Base-by-base conservation (phyloP, 2,113 vertebrate species). In the Perognathus longimembris region DNA sequence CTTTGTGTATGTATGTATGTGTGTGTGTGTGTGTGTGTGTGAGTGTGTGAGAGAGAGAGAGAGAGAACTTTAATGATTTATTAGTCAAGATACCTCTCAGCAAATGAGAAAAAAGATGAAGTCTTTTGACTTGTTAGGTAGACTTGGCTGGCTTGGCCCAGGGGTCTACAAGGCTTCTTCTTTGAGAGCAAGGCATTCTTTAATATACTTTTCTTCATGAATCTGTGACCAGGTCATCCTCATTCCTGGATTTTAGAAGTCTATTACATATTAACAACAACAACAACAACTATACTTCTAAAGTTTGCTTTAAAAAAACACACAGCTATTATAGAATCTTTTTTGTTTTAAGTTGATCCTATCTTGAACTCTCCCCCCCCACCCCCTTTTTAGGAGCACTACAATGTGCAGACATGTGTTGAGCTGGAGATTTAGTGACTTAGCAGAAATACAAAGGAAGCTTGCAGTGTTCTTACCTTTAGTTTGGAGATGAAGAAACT, bases 271-370 rank as follows among this genome's bases (percentile, higher is more conserved):
- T 90, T 17, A 7, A 45, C 6, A 45, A 45, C 6, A 45, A 45
- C 11, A 6, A 6, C 45, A 88, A 96, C 88, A 94, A 84, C 28
- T 50, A 20, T 85, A 42, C 79, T 67, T 92, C 34, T 66, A 83
- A 91, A 83, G 77, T 92, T 94, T 90, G 67, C 67, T 92, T 95
- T 95, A 21, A 67, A 75, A 96, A n/a, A n/a, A n/a, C 95, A 40
- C 64, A 94, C 93, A 95, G 73, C 75, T 95, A 85, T 89, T 89
- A 88, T 64, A 34, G 42, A 74, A 45, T 11, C 32, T 70, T 70
- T 89, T 82, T 70, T 89, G 24, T 67, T 96, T 93, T 80, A 95
- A 94, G 94, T 93, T 63, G 34, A 77, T 85, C 54, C 54, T 78
- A 93, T 93, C 40, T 94, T 96, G 73, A 93, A 85, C 80, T 81